Evolutionary conservation across 92 coral and sea anemone species (phyloP), one percentile per base, ranked within the genome.

Genomic region (Palythoa heliodiscus): DNA sequence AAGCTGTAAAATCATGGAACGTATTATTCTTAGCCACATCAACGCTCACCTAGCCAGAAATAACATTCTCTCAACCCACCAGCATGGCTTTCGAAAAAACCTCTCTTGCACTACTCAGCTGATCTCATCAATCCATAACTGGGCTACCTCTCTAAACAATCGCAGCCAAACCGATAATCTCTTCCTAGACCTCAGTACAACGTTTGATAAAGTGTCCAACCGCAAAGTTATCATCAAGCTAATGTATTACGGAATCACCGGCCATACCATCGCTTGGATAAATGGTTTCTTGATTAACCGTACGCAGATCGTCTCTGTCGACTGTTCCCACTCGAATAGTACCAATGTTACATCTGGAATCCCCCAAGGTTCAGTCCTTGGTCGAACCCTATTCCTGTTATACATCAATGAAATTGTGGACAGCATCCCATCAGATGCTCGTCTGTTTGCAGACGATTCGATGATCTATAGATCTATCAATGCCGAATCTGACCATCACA

Each of bases 191-290:
- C 25, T 76, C 74, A 80, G 64, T 37, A 79, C 52, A 68, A 87
- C 90, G 24, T 87, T 87, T 82, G 86, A 87, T 55, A 71, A 80
- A 71, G 90, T 87, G 73, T 87, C 86, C 20, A 82, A 87, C 69
- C 81, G 81, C 50, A 87, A 87, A 71, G 72, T 87, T 69, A 11
- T 80, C 35, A 48, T 53, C 17, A 87, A 87, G 35, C 90, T 87
- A 52, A 57, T n/a, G n/a, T n/a, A n/a, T 2, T 5, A 87, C 67
- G 90, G 90, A 19, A 87, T 87, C 67, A 77, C 74, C 43, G 90
- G 90, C 35, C 60, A 70, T 37, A 87, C 86, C 68, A 22, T 81
- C 12, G 74, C 47, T 87, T 84, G 90, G 75, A 53, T 29, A 63
- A 77, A 48, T 70, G 79, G 22, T 79, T 87, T 68, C 84, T 87